Conservation (phyloP, 1,140 invertebrate species). For the Ceratina calcarata region DNA sequence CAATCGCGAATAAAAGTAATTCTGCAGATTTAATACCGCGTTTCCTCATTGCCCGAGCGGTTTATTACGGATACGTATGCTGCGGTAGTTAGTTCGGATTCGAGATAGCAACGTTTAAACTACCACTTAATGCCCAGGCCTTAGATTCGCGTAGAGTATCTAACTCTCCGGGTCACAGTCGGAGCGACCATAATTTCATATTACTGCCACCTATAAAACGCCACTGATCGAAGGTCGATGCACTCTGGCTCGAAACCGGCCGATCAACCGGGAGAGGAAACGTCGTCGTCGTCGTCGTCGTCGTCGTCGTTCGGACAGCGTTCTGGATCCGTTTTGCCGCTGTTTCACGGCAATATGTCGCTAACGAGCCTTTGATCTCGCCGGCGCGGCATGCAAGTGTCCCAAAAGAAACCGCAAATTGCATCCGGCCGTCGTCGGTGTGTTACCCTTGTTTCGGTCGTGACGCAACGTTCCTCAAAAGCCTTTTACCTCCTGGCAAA, state of each 20-base stretch:
- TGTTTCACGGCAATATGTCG: constrained; percentile 14
- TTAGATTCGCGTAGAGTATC: not conserved
- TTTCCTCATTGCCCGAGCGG: no score
- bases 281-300: not conserved
- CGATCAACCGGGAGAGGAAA: constrained; percentile 15
- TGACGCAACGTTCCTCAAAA: constrained; percentile 7
- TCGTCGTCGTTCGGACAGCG: not conserved
- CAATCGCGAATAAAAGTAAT: no score
- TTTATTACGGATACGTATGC: no score
- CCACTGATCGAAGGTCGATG: not conserved
- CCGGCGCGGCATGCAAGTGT: constrained; percentile 24
- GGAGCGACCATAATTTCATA: not conserved
- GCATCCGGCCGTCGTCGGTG: constrained; percentile 24
- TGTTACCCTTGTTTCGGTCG: constrained; percentile 8
- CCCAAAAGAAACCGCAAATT: constrained; percentile 41
- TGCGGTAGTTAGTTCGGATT: not conserved
- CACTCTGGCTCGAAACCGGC: not conserved
- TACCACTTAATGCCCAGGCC: not conserved
- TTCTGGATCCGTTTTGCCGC: constrained; percentile 21
- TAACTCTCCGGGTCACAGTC: not conserved
- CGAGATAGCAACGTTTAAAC: not conserved
- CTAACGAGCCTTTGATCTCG: constrained; percentile 41
- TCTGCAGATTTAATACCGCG: no score
- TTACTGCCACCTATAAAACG: not conserved
- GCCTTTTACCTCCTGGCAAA: not conserved